Conservation (phyloP, 2,113 vertebrate genomes). For the Reinhardtius hippoglossoides region DNA sequence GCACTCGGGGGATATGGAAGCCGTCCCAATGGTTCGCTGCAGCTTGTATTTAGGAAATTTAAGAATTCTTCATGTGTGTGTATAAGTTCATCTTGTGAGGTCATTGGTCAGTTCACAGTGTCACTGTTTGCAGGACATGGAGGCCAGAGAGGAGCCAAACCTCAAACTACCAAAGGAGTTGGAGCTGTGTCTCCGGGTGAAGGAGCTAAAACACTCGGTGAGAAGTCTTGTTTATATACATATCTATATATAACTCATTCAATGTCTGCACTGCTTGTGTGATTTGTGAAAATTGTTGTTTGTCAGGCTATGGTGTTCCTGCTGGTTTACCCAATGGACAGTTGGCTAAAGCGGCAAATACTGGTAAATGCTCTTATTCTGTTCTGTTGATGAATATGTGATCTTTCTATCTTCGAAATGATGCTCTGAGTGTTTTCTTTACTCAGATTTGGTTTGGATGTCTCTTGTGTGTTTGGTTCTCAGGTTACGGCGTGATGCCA, state of each 20-base stretch:
- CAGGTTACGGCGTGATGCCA: slow-evolving; percentile 64
- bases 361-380: slow-evolving; percentile 52
- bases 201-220: slow-evolving; percentile 36
- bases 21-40: slow-evolving; percentile 19
- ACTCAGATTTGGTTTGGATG: neutral
- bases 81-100: neutral
- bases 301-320: slow-evolving; percentile 61
- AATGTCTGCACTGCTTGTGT: neutral
- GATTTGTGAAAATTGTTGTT: slow-evolving; percentile 3
- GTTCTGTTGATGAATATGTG: neutral
- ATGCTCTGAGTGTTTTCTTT: neutral
- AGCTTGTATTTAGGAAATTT: neutral
- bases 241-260: neutral
- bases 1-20: slow-evolving; percentile 41
- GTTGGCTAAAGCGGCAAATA: slow-evolving; percentile 51
- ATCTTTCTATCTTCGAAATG: neutral
- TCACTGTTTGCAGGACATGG: slow-evolving; percentile 44
- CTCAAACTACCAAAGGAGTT: slow-evolving; percentile 55
- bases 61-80: neutral
- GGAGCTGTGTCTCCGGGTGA: slow-evolving; percentile 34
- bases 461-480: slow-evolving; percentile 34
- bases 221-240: neutral
- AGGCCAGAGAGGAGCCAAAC: slow-evolving; percentile 30
- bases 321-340: slow-evolving; percentile 51
- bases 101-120: neutral